Conservation (phyloP, 1,140 invertebrate species). For the Cydia splendana region DNA sequence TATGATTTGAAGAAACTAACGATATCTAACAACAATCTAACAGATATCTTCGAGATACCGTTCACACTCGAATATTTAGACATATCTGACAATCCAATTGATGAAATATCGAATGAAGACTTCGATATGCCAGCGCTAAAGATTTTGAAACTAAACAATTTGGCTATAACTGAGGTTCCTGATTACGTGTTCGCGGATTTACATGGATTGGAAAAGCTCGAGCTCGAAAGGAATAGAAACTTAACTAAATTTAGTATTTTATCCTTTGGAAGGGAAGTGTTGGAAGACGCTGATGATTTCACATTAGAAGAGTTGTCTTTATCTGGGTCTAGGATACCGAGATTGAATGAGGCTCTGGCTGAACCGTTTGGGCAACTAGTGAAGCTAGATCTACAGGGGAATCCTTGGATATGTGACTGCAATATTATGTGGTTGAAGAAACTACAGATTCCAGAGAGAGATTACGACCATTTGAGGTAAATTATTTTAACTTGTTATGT, state of each 20-base stretch:
- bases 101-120: conserved; percentile 58
- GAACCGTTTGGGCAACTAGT: conserved; percentile 61
- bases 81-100: conserved; percentile 71
- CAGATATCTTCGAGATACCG: conserved; percentile 65
- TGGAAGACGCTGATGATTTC: conserved; percentile 68
- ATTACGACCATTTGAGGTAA: conserved; percentile 70
- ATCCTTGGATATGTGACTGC: conserved; percentile 74
- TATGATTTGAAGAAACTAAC: conserved; percentile 63
- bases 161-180: conserved; percentile 62
- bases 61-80: conserved; percentile 72
- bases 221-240: conserved; percentile 69
- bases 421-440: conserved; percentile 65
- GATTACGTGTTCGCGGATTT: conserved; percentile 60
- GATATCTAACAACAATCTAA: conserved; percentile 67
- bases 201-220: conserved; percentile 56
- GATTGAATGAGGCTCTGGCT: conserved; percentile 54
- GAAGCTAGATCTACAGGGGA: conserved; percentile 69
- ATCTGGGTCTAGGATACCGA: conserved; percentile 60
- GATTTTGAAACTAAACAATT: conserved; percentile 68
- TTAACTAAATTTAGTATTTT: conserved; percentile 59
- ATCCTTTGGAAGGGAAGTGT: conserved; percentile 65
- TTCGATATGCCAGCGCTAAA: conserved; percentile 66
- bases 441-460: conserved; percentile 59
- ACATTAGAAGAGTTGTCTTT: conserved; percentile 61
- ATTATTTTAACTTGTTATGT: conserved; percentile 24